Conservation (phyloP, 2,888 invertebrate genomes). For the Lithophane leautieri region DNA sequence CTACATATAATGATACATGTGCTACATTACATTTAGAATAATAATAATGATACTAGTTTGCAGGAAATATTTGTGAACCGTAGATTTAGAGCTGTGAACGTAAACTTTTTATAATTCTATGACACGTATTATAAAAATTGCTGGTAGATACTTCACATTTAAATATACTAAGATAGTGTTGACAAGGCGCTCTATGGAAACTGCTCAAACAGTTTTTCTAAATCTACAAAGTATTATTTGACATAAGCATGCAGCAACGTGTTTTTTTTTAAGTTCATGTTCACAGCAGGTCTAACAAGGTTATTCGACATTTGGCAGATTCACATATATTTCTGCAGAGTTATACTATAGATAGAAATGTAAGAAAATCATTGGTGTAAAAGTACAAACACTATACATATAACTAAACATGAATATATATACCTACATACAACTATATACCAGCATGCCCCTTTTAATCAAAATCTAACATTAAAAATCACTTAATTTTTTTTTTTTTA, state of each 20-base stretch:
- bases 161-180: too few relatives aligned
- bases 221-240: slow-evolving; percentile 7
- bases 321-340: slow-evolving; percentile 22
- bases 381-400: background rate
- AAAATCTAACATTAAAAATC: slow-evolving; percentile 27
- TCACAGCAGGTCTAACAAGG: background rate
- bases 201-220: background rate
- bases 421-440: slow-evolving; percentile 41
- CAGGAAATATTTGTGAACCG: slow-evolving; percentile 30
- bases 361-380: background rate
- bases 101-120: background rate
- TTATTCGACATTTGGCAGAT: background rate
- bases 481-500: background rate
- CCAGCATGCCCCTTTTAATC: slow-evolving; percentile 45
- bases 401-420: slow-evolving; percentile 33
- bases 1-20: background rate
- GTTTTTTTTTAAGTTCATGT: background rate
- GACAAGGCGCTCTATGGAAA: too few relatives aligned
- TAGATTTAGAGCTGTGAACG: background rate
- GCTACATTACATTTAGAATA: slow-evolving; percentile 7
- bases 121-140: too few relatives aligned
- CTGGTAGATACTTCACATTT: too few relatives aligned
- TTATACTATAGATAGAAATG: slow-evolving; percentile 11
- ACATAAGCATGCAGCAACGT: slow-evolving; percentile 30
- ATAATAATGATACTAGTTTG: slow-evolving; percentile 3